Percentiles rank a stretch among this genome's conserved stretches.
Conservation (phyloP, 2,113 vertebrate genomes). For the Gobio gobio region DNA sequence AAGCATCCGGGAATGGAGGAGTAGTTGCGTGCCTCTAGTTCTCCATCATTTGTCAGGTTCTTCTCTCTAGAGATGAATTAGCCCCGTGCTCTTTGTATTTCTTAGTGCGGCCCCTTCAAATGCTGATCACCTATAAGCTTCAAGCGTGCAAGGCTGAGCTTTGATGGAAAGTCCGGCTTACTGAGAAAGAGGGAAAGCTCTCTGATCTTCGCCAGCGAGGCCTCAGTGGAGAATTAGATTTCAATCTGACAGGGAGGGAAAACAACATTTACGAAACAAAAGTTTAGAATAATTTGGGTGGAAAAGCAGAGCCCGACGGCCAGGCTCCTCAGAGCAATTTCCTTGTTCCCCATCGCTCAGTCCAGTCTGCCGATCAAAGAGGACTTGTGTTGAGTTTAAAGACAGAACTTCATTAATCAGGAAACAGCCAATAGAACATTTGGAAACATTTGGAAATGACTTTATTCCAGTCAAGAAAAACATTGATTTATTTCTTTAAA, state of each 20-base stretch:
- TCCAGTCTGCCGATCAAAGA: constrained; percentile 11
- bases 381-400: not conserved
- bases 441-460: not conserved
- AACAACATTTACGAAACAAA: constrained; percentile 49
- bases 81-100: constrained; percentile 30
- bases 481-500: not conserved
- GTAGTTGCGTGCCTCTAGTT: constrained; percentile 1
- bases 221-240: constrained; percentile 49
- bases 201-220: constrained; percentile 40
- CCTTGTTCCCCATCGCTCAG: constrained; percentile 7
- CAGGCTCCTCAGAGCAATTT: constrained; percentile 34
- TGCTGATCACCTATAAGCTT: constrained; percentile 25
- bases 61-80: constrained; percentile 49
- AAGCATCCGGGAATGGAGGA: not conserved
- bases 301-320: constrained; percentile 43
- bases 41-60: constrained; percentile 27
- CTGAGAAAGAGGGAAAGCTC: constrained; percentile 31
- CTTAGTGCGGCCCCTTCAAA: constrained; percentile 18
- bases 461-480: not conserved
- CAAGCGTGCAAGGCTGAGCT: constrained; percentile 30
- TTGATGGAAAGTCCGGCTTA: constrained; percentile 46
- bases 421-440: not conserved
- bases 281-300: constrained; percentile 41
- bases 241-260: constrained; percentile 54
- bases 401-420: constrained; percentile 5